Percentiles rank a stretch among this genome's conserved stretches.
Evolutionary conservation across 2,113 vertebrate species (phyloP).

Genomic region (Mobula birostris): DNA sequence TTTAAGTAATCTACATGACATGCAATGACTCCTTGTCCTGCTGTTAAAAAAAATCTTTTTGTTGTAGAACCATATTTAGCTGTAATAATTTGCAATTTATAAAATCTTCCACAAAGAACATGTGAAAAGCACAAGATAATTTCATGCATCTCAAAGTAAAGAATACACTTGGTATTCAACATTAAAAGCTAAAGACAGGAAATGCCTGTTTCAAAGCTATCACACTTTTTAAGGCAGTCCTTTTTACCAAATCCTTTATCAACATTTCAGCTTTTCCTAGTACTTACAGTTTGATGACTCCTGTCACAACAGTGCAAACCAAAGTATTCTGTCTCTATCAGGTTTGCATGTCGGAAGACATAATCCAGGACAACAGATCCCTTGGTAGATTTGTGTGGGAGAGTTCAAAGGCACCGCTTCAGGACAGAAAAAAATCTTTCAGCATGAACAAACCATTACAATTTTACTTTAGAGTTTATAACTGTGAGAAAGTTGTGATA

Average conservation of each 20-base stretch:
- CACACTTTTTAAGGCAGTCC: background rate
- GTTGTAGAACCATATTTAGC: background rate
- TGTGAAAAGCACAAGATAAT: too few relatives aligned
- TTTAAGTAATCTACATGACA: background rate
- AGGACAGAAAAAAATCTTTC: background rate
- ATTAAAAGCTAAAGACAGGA: background rate
- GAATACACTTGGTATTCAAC: background rate
- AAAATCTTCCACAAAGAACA: too few relatives aligned
- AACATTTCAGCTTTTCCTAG: background rate
- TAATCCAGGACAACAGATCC: slow-evolving; percentile 72
- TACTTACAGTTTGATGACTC: slow-evolving; percentile 81
- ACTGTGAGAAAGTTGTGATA: background rate
- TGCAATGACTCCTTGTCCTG: background rate
- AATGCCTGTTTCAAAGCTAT: background rate
- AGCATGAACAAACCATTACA: background rate
- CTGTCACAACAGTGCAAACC: slow-evolving; percentile 83
- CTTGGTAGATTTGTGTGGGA: slow-evolving; percentile 82
- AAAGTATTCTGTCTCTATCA: slow-evolving; percentile 81
- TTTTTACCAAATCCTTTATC: background rate
- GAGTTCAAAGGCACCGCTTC: slow-evolving; percentile 47
- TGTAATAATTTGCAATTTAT: background rate
- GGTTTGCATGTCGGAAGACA: slow-evolving; percentile 75
- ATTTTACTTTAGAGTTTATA: background rate
- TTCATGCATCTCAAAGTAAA: background rate
- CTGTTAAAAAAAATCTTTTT: background rate